Conservation (phyloP, 1,140 invertebrate genomes). For the Vanessa tameamea region DNA sequence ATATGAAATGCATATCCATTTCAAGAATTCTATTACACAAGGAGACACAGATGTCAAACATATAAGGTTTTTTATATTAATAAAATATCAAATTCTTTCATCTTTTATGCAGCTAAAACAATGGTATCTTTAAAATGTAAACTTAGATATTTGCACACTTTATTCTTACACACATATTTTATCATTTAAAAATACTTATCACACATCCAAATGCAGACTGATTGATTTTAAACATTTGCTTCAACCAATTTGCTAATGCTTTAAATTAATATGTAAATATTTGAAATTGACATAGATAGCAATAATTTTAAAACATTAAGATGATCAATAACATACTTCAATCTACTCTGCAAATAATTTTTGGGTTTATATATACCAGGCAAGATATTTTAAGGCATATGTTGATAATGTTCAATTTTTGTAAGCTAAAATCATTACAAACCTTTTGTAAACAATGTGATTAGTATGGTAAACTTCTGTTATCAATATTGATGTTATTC, state of each 20-base stretch:
- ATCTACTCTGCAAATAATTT: too few relatives aligned
- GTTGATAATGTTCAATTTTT: neutral
- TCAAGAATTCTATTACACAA: too few relatives aligned
- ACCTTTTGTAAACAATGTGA: slow-evolving; percentile 6
- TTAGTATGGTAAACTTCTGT: slow-evolving; percentile 8
- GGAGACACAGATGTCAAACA: neutral
- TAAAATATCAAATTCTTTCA: neutral
- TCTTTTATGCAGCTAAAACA: neutral
- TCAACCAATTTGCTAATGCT: too few relatives aligned
- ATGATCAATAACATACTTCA: too few relatives aligned
- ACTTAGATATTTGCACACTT: neutral
- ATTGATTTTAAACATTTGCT: too few relatives aligned
- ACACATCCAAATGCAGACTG: neutral
- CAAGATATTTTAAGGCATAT: neutral
- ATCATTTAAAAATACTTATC: slow-evolving; percentile 1
- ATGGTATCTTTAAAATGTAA: neutral
- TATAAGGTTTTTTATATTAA: neutral
- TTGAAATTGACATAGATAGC: too few relatives aligned
- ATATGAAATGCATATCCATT: too few relatives aligned
- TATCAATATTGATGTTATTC: slow-evolving; percentile 1
- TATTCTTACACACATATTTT: neutral
- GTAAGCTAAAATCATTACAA: neutral
- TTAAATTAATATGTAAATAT: too few relatives aligned
- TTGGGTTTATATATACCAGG: too few relatives aligned
- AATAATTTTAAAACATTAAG: too few relatives aligned